Evolutionary conservation across 2,888 invertebrate genomes (phyloP).

Genomic region (Penaeus monodon): DNA sequence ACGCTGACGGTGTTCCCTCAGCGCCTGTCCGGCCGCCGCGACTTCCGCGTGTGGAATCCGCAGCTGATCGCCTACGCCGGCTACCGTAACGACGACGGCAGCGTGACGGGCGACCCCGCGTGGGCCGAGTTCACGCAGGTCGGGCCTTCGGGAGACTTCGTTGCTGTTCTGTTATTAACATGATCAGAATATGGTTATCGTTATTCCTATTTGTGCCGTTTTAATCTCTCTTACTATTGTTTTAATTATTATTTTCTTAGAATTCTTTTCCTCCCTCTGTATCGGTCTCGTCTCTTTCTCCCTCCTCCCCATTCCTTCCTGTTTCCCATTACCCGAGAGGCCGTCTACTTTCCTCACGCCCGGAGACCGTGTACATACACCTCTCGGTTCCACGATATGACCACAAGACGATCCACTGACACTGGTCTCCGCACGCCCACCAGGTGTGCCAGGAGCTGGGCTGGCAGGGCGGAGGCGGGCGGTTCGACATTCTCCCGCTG

Average conservation of each 20-base stretch:
- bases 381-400: too few species aligned
- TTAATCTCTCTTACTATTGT: not conserved
- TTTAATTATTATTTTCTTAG: not conserved
- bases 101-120: conserved; percentile 86
- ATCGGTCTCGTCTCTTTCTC: not conserved
- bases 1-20: conserved; percentile 97
- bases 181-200: too few species aligned
- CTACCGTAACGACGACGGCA: conserved; percentile 86
- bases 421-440: too few species aligned
- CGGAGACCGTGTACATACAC: too few species aligned
- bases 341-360: too few species aligned
- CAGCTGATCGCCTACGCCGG: conserved; percentile 93
- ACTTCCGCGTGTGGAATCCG: conserved; percentile 93
- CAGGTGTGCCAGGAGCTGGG: conserved; percentile 90
- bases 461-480: conserved; percentile 85
- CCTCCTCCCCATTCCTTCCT: too few species aligned
- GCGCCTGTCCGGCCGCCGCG: conserved; percentile 87
- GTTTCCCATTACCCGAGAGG: too few species aligned
- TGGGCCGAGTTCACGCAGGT: conserved; percentile 93
- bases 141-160: conserved; percentile 62
- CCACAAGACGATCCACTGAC: too few species aligned
- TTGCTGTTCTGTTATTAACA: too few species aligned
- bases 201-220: too few species aligned
- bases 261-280: conserved; percentile 63
- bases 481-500: conserved; percentile 90